Conservation (phyloP, 2,888 invertebrate genomes). For the Crepidodera aurea region DNA sequence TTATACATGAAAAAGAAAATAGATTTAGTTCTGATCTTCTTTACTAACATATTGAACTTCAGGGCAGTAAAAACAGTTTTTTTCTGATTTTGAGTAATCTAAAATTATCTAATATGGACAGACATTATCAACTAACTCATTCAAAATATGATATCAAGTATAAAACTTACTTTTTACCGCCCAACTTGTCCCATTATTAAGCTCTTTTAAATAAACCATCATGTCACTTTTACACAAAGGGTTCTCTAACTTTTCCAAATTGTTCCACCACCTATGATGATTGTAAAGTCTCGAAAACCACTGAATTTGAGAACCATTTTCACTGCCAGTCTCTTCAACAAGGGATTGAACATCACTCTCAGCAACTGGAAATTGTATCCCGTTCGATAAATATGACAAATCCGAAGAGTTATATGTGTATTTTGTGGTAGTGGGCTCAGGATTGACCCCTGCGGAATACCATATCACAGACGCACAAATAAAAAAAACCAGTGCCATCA, state of each 20-base stretch:
- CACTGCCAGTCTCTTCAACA: constrained; percentile 41
- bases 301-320: constrained; percentile 64
- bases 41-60: too few relatives aligned
- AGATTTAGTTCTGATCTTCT: too few relatives aligned
- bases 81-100: too few relatives aligned
- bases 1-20: too few relatives aligned
- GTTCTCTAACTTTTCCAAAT: constrained; percentile 46
- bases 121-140: too few relatives aligned
- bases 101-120: too few relatives aligned
- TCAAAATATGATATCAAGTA: too few relatives aligned
- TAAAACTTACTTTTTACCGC: constrained; percentile 79
- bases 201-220: constrained; percentile 66
- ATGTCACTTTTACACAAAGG: constrained; percentile 65
- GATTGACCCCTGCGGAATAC: constrained; percentile 32
- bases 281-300: constrained; percentile 74
- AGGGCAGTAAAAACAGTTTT: too few relatives aligned
- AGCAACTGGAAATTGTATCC: constrained; percentile 57
- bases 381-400: constrained; percentile 59
- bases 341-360: constrained; percentile 44
- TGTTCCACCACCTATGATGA: constrained; percentile 67
- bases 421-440: constrained; percentile 44
- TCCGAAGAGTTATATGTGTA: constrained; percentile 58
- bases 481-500: not conserved
- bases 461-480: constrained; percentile 38
- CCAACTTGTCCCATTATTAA: constrained; percentile 72